Evolutionary conservation across 64 coral and sea anemone genomes (phyloP), one percentile per base, ranked within the genome.

Genomic region (Stichodactyla helianthus): DNA sequence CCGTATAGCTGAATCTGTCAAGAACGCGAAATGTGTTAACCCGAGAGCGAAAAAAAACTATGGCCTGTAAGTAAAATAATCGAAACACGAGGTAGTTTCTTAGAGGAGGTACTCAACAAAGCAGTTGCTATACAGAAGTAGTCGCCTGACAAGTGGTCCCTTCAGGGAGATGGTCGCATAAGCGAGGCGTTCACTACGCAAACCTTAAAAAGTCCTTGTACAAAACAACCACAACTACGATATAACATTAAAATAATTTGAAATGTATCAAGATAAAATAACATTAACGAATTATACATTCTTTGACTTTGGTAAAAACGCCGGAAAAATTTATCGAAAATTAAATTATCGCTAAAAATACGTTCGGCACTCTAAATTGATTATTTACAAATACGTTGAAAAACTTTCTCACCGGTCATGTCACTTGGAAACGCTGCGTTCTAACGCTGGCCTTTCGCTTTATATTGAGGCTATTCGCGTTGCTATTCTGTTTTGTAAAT

Each of bases 281-380:
- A 74, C 27, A 28, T 28, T 27, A 35, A 8, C 12, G 68, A 74
- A 74, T 74, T 74, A 23, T 74, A 74, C 68, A 74, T 74, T 12
- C 68, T 74, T 74, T 31, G 68, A 5, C 68, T 74, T 74, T 27
- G 68, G 7, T 74, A 74, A 74, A 74, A 74, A 74, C 25, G 68
- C 68, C n/a, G 12, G 68, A 12, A 74, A 58, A 74, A 74, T 74
- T 74, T 74, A 23, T 74, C 25, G 68, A 74, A 74, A 74, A 74
- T 74, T 74, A 74, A 74, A 74, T 74, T 74, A 74, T 31, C 20
- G 12, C 68, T 74, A 74, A 74, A 74, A 74, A 74, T 35, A 74
- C 68, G 55, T 58, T 74, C 68, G 68, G 12, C 27, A 74, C 68
- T 74, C 68, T 74, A 31, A 10, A 23, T 74, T n/a, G 68, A 74